A percentile compares a stretch with the other conserved stretches of the same genome.
phyloP scores from a whole-genome alignment of 2,888 invertebrate genomes.

The Drosophila rubida region DNA sequence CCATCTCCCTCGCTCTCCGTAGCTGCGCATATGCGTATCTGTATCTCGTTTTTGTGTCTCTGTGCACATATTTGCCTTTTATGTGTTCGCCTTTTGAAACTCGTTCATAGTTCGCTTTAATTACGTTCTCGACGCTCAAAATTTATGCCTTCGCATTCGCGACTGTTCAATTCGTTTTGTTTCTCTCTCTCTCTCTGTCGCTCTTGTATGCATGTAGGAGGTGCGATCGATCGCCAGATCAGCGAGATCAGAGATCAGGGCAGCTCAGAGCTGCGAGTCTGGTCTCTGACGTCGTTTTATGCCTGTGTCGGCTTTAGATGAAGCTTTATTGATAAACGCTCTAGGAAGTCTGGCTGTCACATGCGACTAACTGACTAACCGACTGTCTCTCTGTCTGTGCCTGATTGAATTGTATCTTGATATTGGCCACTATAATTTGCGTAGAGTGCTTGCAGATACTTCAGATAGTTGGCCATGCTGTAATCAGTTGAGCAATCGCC shows the following conservation, averaged over 20 bases:
- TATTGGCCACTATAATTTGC: background rate
- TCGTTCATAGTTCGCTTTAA: conserved; percentile 70
- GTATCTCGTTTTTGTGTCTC: conserved; percentile 20
- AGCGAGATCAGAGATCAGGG: conserved; percentile 39
- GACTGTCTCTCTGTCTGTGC: conserved; percentile 1
- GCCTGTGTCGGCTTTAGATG: conserved; percentile 49
- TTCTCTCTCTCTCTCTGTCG: conserved; percentile 27
- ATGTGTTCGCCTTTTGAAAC: conserved; percentile 57
- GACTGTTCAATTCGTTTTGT: conserved; percentile 24
- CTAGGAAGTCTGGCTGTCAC: conserved; percentile 31
- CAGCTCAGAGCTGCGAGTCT: background rate
- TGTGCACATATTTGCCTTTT: conserved; percentile 55
- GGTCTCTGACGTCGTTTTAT: conserved; percentile 25
- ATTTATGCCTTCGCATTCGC: conserved; percentile 31
- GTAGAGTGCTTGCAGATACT: background rate
- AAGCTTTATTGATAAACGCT: conserved; percentile 55
- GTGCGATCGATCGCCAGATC: conserved; percentile 44
- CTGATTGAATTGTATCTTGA: conserved; percentile 23
- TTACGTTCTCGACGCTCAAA: conserved; percentile 57
- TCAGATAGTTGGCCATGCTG: conserved; percentile 12
- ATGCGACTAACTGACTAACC: background rate
- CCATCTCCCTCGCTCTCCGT: conserved; percentile 10
- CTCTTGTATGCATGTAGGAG: conserved; percentile 46
- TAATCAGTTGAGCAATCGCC: no score
- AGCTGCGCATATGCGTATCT: background rate